Evolutionary conservation across 2,113 vertebrate species (phyloP), one percentile per base, ranked within the genome.

Genomic region (Girardinichthys multiradiatus): DNA sequence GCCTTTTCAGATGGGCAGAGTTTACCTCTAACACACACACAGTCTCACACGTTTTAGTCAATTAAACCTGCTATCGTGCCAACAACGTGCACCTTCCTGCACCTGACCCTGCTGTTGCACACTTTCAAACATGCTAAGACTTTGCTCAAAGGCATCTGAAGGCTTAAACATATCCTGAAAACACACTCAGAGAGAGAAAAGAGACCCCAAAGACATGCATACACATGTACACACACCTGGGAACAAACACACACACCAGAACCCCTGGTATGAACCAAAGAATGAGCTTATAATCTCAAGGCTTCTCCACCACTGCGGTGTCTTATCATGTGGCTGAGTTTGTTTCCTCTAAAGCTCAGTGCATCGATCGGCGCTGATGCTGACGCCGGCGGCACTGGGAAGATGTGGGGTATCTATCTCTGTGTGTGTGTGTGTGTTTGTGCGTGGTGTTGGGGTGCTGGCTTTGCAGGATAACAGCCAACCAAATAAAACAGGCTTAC

Each of bases 401-500:
- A 76, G 59, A 68, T 33, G 76, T 65, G 61, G 59, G 70, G 37
- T 69, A 54, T 61, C 80, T 63, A 30, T 61, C 74, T 62, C 4
- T n/a, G n/a, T n/a, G n/a, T n/a, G n/a, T 45, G 42, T 68, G 70
- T 60, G 71, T 63, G 48, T 19, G 58, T 26, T 26, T 24, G 13
- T 27, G 48, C 7, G 29, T 3, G 48, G 31, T 6, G 21, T 48
- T 24, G 13, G 21, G 19, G 28, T 64, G 82, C 29, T 42, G 78
- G 90, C 76, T 87, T 87, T 89, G 74, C 77, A 84, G 90, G 82
- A 91, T 90, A 93, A 90, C 91, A 87, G 88, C 83, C 87, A 83
- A 90, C 87, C 82, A 87, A 89, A 91, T 90, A 89, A 89, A 91
- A 92, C 86, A 81, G 86, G 90, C 88, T 89, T 88, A 90, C 90